Conservation (phyloP, 2,888 invertebrate species). For the Drosophila anceps region DNA sequence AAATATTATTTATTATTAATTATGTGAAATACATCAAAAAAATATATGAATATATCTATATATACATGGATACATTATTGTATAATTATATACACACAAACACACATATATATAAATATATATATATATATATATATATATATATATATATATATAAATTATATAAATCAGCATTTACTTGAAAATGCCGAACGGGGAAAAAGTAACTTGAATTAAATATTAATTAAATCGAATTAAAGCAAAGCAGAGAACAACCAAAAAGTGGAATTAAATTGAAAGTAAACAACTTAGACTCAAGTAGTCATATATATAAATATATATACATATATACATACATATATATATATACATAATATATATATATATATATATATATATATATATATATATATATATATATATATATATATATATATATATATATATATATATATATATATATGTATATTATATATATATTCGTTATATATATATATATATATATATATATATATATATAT, state of each 20-base stretch:
- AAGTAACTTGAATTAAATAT: slow-evolving; percentile 30
- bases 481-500: slow-evolving; percentile 50
- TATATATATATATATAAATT: slow-evolving; percentile 46
- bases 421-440: slow-evolving; percentile 38
- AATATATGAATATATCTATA: slow-evolving; percentile 40
- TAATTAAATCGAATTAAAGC: slow-evolving; percentile 29
- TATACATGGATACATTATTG: slow-evolving; percentile 47
- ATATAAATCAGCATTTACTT: slow-evolving; percentile 63
- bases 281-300: slow-evolving; percentile 76
- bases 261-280: slow-evolving; percentile 62
- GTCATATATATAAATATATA: slow-evolving; percentile 54
- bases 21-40: slow-evolving; percentile 50
- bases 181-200: slow-evolving; percentile 51
- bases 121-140: slow-evolving; percentile 40
- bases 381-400: slow-evolving; percentile 40
- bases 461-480: slow-evolving; percentile 37
- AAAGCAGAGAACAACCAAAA: slow-evolving; percentile 55
- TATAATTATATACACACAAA: slow-evolving; percentile 54
- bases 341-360: too few relatives aligned
- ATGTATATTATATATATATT: too few relatives aligned
- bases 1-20: slow-evolving; percentile 71
- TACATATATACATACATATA: slow-evolving; percentile 39
- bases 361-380: slow-evolving; percentile 47
- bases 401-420: slow-evolving; percentile 48
- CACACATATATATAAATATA: slow-evolving; percentile 43